phyloP scores from a whole-genome alignment of 2,113 vertebrate genomes.

The Hippocampus comes region DNA sequence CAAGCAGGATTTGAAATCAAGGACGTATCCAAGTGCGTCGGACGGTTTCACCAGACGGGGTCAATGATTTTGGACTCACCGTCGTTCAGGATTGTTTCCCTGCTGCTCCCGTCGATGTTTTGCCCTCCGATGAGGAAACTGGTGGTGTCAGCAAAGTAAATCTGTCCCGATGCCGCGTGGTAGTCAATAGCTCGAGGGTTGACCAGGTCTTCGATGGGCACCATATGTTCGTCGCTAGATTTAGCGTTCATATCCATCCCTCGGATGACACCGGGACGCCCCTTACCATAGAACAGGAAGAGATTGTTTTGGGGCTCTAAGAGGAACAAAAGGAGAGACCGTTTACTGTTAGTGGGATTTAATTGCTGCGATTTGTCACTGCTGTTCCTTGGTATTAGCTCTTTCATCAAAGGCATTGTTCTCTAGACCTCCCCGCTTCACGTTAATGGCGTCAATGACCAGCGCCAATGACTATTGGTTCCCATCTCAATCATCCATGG shows the following conservation, averaged over 20 bases:
- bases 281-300: conserved; percentile 98
- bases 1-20: neutral
- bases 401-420: conserved; percentile 57
- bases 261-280: conserved; percentile 90
- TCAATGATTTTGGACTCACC: conserved; percentile 65
- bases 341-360: conserved; percentile 57
- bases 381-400: conserved; percentile 55
- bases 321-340: conserved; percentile 68
- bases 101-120: conserved; percentile 86
- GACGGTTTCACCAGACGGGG: neutral
- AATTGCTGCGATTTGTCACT: conserved; percentile 64
- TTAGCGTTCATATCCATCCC: conserved; percentile 94
- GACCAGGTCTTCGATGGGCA: conserved; percentile 91
- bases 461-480: conserved; percentile 59
- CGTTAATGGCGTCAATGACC: conserved; percentile 71
- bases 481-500: conserved; percentile 50
- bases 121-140: conserved; percentile 96
- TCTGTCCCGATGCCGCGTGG: conserved; percentile 86
- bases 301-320: conserved; percentile 93
- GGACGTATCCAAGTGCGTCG: neutral
- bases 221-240: conserved; percentile 91
- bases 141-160: conserved; percentile 98
- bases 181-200: conserved; percentile 96
- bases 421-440: conserved; percentile 49
- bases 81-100: conserved; percentile 95